Conservation (phyloP, 2,797 vertebrate genomes). For the Dromococcyx pavoninus region DNA sequence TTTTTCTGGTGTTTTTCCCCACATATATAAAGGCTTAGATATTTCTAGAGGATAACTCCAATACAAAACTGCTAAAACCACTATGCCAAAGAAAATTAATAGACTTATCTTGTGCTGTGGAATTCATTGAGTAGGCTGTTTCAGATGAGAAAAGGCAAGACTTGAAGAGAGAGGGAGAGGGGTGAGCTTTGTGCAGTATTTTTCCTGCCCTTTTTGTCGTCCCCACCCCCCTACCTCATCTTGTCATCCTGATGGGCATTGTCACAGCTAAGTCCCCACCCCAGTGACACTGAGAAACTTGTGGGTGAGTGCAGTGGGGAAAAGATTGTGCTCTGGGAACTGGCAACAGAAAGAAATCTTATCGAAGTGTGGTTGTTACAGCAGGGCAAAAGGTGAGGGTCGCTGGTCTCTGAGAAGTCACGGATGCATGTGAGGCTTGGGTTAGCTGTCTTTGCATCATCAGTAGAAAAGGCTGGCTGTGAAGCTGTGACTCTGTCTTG, state of each 20-base stretch:
- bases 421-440: rapidly evolving
- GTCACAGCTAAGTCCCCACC: neutral
- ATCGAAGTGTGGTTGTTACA: neutral
- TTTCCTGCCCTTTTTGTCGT: neutral
- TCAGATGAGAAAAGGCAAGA: neutral
- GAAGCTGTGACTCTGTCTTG: rapidly evolving
- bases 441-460: neutral
- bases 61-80: neutral
- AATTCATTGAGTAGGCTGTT: conserved; percentile 1
- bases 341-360: neutral
- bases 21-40: neutral
- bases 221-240: neutral
- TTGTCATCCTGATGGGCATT: neutral
- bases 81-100: neutral
- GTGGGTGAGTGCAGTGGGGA: neutral
- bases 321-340: neutral
- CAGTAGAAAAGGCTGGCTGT: rapidly evolving
- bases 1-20: neutral
- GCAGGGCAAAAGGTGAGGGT: neutral
- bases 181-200: neutral
- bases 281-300: neutral
- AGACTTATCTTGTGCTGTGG: neutral
- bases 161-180: neutral
- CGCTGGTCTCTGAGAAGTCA: neutral
- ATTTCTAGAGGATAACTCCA: neutral